Percentiles rank a stretch among this genome's conserved stretches.
phyloP scores from a whole-genome alignment of 2,888 invertebrate genomes.

The Malthinus seriepunctatus region DNA sequence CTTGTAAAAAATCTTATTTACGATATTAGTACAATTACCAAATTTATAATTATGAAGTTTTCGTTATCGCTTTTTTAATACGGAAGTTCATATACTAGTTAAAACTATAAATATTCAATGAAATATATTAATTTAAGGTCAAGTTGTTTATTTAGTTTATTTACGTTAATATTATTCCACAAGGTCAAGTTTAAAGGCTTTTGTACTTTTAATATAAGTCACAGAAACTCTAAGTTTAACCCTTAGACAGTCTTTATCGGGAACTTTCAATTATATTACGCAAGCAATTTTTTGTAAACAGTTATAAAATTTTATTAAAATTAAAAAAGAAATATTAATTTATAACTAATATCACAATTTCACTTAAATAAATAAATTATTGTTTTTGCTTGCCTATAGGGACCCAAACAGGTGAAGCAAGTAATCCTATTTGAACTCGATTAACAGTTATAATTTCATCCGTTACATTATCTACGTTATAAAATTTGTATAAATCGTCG shows the following conservation, averaged over 20 bases:
- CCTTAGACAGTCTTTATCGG: too few relatives aligned
- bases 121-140: too few relatives aligned
- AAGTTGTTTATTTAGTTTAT: background rate
- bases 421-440: conserved; percentile 60
- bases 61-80: too few relatives aligned
- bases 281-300: too few relatives aligned
- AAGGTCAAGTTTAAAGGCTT: conserved; percentile 4
- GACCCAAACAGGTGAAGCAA: conserved; percentile 66
- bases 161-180: background rate
- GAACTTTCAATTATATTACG: too few relatives aligned
- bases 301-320: too few relatives aligned
- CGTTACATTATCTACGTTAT: conserved; percentile 68
- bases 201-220: background rate
- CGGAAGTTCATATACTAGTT: too few relatives aligned
- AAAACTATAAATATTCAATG: too few relatives aligned
- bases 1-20: too few relatives aligned
- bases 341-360: background rate
- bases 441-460: conserved; percentile 76
- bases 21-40: too few relatives aligned
- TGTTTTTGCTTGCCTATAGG: conserved; percentile 20
- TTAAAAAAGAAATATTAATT: background rate
- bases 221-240: too few relatives aligned
- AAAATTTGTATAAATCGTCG: conserved; percentile 74
- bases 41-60: too few relatives aligned
- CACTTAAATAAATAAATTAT: conserved; percentile 5